A percentile compares a stretch with the other conserved stretches of the same genome.
These are phyloP conservation scores for Oceanodroma tethys DNA, from an alignment of 2,113 vertebrate genomes.

Conservation along the genomic window DNA sequence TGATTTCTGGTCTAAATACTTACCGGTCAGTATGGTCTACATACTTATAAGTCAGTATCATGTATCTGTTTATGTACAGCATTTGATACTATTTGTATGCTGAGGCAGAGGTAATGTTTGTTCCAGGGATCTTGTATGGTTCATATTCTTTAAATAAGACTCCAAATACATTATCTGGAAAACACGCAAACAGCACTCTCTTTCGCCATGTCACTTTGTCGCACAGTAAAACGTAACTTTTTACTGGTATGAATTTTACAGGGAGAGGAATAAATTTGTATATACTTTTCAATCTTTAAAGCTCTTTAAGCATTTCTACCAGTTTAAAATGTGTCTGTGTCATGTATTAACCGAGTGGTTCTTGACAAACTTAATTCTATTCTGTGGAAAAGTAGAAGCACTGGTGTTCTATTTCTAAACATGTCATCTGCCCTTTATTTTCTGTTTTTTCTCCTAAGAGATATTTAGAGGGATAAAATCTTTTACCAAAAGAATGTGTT, in stretches of 20 bases:
- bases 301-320: background rate
- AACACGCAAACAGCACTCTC: background rate
- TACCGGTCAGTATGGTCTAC: conserved; percentile 25
- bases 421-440: background rate
- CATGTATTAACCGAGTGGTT: fast-evolving
- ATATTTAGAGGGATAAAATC: background rate
- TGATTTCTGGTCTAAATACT: conserved; percentile 33
- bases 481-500: conserved; percentile 29
- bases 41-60: conserved; percentile 44
- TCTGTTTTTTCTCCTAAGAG: background rate
- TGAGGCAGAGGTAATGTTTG: conserved; percentile 27
- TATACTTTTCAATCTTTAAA: background rate
- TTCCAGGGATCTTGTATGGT: conserved; percentile 28
- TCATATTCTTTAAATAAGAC: conserved; percentile 60
- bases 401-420: background rate
- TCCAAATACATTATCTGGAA: conserved; percentile 41
- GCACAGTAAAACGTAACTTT: background rate
- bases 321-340: background rate
- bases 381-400: background rate
- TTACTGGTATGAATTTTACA: background rate
- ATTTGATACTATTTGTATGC: conserved; percentile 54
- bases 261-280: background rate
- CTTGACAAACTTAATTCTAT: background rate
- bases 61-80: conserved; percentile 52
- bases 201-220: background rate